Percentiles rank a stretch among this genome's conserved stretches.
These are phyloP conservation scores for Goniozus legneri DNA, from an alignment of 1,140 invertebrate species.

Conservation along the genomic window DNA sequence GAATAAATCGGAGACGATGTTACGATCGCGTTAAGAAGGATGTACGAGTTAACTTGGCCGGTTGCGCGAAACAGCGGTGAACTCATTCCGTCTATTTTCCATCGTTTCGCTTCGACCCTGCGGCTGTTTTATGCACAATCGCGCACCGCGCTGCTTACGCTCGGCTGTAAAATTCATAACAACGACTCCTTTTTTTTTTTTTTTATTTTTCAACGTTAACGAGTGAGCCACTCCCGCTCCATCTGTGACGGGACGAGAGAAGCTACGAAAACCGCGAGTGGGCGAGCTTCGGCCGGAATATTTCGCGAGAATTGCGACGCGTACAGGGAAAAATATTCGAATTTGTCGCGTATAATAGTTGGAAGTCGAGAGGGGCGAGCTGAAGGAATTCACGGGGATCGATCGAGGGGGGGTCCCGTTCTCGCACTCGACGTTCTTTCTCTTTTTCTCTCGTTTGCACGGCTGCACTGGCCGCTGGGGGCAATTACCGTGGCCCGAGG, in stretches of 20 bases:
- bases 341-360: too few species aligned
- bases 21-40: constrained; percentile 52
- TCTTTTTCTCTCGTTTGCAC: constrained; percentile 4
- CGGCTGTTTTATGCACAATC: neutral
- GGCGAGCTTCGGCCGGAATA: too few species aligned
- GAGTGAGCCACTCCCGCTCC: neutral
- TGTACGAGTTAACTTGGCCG: constrained; percentile 50
- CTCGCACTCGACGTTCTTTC: constrained; percentile 10
- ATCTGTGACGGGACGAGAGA: too few species aligned
- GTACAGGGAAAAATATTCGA: too few species aligned
- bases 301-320: too few species aligned
- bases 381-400: too few species aligned
- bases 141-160: neutral
- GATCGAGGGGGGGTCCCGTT: too few species aligned
- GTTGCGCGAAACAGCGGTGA: constrained; percentile 52
- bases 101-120: neutral
- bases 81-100: constrained; percentile 42
- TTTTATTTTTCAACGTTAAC: neutral
- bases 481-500: constrained; percentile 45
- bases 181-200: neutral
- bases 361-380: too few species aligned
- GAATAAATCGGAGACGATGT: too few species aligned
- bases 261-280: too few species aligned
- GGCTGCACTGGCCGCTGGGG: constrained; percentile 36
- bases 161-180: neutral